Evolutionary conservation across 2,888 invertebrate genomes (phyloP).

Genomic region (Mythimna lalbum): DNA sequence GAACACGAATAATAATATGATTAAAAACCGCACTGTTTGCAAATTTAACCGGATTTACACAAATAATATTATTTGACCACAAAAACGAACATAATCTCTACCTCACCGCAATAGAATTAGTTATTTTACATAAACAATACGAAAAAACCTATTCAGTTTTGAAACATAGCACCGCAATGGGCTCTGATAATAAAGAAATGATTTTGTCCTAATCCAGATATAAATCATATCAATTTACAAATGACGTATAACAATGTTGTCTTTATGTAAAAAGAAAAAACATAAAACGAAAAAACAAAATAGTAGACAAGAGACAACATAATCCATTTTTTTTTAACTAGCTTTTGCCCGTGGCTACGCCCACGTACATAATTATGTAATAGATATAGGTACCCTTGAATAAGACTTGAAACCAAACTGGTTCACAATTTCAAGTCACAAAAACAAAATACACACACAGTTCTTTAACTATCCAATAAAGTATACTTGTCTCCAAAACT

Average conservation of each 20-base stretch:
- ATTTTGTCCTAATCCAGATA: neutral
- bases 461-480: neutral
- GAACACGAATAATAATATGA: constrained; percentile 21
- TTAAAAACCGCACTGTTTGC: constrained; percentile 42
- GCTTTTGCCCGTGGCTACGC: no score
- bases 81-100: constrained; percentile 1
- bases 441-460: neutral
- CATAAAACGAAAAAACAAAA: no score
- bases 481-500: neutral
- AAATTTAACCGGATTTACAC: constrained; percentile 7
- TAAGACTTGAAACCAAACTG: no score
- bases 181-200: neutral
- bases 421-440: no score
- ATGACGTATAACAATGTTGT: no score
- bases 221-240: no score
- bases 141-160: neutral
- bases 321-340: no score
- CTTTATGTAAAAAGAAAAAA: no score
- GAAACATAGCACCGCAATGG: no score
- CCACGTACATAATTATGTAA: no score
- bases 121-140: neutral
- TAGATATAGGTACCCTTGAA: no score
- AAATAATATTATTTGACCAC: constrained; percentile 29
- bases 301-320: no score
- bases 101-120: neutral